Base-by-base conservation (phyloP, 2,888 invertebrate species). In the Aelia acuminata region DNA sequence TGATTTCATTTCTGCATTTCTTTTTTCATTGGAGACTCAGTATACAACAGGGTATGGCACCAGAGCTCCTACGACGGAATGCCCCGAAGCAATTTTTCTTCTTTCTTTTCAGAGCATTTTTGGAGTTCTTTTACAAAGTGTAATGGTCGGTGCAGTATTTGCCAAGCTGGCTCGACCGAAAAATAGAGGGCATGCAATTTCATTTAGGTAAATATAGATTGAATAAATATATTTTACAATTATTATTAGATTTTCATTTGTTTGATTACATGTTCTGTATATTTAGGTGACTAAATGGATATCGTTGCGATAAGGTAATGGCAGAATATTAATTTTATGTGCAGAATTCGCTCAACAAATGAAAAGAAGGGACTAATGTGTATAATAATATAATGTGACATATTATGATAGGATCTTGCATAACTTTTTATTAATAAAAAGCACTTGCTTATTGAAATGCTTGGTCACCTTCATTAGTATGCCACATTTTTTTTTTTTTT, bases 11-110 rank as follows among this genome's bases (percentile, higher is more conserved):
- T 93, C 94, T 13, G 94, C 94, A 89, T 94, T 97, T 89, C 94
- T 97, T 92, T 97, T 97, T 93, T 96, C 97, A 75, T 95, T 98
- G 89, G 98, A 98, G 92, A 97, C 97, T 0, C 97, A 97, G 93
- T 96, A 95, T 91, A 94, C 97, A 0, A 96, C 97, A 63, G 98
- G 97, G 0, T 98, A 97, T 91, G 97, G 97, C 1, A 94, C 94
- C 31, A 94, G 97, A 89, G 96, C 94, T 91, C 96, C 96, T 0
- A 97, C 95, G 48, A 96, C 96, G 90, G 95, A 97, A 91, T 98
- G 98, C 91, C 96, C 97, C 0, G 96, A 97, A 92, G 97, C 96
- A 0, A 95, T 97, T 86, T 94, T 97, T 89, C 93, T 97, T 22
- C 95, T 98, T 94, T 96, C 96, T 88, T 92, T 96, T 90, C 97